Conservation (phyloP, 1,140 invertebrate species). For the Aphelenchoides avenae region DNA sequence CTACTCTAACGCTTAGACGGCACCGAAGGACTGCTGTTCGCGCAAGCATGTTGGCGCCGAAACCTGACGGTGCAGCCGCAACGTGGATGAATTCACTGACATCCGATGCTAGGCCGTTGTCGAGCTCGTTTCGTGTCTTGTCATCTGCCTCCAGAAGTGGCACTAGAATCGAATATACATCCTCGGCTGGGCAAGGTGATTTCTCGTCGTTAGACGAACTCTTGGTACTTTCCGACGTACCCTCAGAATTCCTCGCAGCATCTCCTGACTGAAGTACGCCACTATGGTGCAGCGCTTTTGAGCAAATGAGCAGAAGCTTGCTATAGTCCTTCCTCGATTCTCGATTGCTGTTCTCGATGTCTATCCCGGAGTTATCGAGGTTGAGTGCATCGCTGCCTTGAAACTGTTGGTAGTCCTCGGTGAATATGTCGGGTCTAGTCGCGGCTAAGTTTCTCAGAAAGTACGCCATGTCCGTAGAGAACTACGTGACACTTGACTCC, state of each 20-base stretch:
- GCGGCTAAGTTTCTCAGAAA: no score
- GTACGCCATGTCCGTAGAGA: no score
- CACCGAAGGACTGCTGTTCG: constrained; percentile 19
- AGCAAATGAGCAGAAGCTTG: not conserved
- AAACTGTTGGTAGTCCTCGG: no score
- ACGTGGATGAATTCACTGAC: constrained; percentile 3
- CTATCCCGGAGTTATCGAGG: no score
- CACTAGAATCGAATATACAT: not conserved
- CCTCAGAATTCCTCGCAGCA: not conserved
- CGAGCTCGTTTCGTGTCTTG: not conserved
- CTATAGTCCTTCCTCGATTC: not conserved
- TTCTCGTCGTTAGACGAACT: not conserved
- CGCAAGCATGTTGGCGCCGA: constrained; percentile 19
- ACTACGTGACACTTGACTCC: no score
- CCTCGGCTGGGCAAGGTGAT: no score
- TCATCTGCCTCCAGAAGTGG: not conserved
- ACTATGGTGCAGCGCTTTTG: not conserved
- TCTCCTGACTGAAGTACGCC: not conserved
- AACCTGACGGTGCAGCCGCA: constrained; percentile 4
- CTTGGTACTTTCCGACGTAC: not conserved
- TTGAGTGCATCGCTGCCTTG: no score
- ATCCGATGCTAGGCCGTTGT: not conserved
- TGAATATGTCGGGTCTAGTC: no score
- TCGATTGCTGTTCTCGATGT: no score
- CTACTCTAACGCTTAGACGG: not conserved